Conservation (phyloP, 2,113 vertebrate genomes). For the Eupsittula cactorum region DNA sequence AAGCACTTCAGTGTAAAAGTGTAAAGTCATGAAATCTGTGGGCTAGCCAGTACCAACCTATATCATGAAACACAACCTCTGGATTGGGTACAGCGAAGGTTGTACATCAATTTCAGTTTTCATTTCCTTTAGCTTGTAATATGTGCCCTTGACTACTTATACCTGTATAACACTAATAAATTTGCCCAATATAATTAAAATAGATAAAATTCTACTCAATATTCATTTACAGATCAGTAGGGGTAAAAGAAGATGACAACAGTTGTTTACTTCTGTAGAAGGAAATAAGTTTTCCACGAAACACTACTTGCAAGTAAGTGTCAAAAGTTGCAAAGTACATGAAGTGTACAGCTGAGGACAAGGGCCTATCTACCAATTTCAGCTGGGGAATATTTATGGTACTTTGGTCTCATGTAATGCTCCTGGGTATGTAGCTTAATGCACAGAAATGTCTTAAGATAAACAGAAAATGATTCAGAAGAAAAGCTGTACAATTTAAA, state of each 20-base stretch:
- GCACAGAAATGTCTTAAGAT: background rate
- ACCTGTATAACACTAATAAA: background rate
- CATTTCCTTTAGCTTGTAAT: background rate
- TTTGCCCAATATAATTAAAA: background rate
- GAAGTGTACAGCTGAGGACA: background rate
- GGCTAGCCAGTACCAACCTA: background rate
- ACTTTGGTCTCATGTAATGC: background rate
- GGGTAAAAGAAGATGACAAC: background rate
- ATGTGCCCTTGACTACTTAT: background rate
- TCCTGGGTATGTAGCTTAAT: background rate
- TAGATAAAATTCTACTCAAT: background rate
- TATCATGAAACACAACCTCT: background rate
- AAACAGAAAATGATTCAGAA: background rate
- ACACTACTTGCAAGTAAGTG: background rate
- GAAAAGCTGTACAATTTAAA: background rate
- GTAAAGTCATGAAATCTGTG: background rate
- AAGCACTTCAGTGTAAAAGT: background rate
- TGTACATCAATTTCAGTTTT: background rate
- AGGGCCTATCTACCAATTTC: background rate
- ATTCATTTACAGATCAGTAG: background rate
- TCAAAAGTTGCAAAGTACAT: background rate
- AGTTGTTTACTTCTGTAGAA: background rate
- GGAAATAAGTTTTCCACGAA: background rate
- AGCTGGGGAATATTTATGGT: background rate
- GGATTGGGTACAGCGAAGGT: background rate